phyloP scores from a whole-genome alignment of 1,140 invertebrate genomes.

The Aphelenchoides besseyi region DNA sequence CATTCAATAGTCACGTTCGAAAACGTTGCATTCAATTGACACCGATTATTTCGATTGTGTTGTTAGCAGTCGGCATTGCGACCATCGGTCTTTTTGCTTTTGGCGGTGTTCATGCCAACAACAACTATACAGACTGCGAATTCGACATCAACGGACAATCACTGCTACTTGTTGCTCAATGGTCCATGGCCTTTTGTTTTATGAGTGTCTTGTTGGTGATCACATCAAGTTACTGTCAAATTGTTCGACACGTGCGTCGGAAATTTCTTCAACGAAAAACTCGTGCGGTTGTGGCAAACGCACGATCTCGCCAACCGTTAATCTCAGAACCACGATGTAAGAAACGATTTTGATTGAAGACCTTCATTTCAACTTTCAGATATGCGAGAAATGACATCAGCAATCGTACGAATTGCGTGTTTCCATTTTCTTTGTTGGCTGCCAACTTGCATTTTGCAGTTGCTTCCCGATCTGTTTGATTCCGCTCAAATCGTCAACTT shows the following conservation, averaged over 20 bases:
- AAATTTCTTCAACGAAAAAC: constrained; percentile 61
- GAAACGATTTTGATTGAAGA: too few species aligned
- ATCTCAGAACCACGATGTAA: constrained; percentile 57
- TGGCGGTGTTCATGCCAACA: constrained; percentile 35
- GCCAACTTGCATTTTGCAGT: constrained; percentile 54
- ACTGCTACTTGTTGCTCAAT: constrained; percentile 29
- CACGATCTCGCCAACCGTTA: constrained; percentile 40
- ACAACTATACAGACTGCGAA: constrained; percentile 41
- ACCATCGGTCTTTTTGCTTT: constrained; percentile 41
- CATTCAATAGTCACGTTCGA: constrained; percentile 56
- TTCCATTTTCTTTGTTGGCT: constrained; percentile 62
- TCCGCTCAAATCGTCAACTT: constrained; percentile 28
- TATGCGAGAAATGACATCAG: constrained; percentile 60
- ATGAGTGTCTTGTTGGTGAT: constrained; percentile 40
- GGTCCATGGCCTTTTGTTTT: constrained; percentile 43
- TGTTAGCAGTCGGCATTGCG: constrained; percentile 34
- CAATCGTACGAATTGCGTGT: constrained; percentile 57
- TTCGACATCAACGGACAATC: constrained; percentile 24
- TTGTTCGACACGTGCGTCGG: constrained; percentile 55
- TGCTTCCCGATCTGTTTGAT: constrained; percentile 24
- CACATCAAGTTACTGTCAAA: constrained; percentile 54
- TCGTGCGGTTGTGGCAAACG: constrained; percentile 48
- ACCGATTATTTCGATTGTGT: constrained; percentile 47
- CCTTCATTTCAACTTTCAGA: too few species aligned
- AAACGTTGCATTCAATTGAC: constrained; percentile 49